Evolutionary conservation across 2,797 vertebrate species (phyloP).

Genomic region (Euphonia xanthogaster): DNA sequence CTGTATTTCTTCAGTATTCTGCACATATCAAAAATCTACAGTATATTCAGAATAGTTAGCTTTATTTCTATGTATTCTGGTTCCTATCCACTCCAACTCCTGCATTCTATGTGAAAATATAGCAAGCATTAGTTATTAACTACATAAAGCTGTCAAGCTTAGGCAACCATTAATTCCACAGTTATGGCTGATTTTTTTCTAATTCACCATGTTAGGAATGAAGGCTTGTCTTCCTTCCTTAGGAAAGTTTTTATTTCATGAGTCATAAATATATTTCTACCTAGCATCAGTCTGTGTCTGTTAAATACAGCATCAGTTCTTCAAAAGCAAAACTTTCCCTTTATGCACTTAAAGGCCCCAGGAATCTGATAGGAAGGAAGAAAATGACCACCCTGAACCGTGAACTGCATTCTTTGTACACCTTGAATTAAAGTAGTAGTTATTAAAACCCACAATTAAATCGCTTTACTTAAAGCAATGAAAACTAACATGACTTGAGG

Average conservation of each 20-base stretch:
- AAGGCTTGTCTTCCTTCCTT: neutral
- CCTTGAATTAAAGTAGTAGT: neutral
- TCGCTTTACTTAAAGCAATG: neutral
- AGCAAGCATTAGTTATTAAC: neutral
- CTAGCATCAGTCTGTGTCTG: neutral
- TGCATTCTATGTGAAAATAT: neutral
- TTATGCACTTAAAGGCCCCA: neutral
- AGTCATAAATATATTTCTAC: neutral
- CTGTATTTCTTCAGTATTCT: neutral
- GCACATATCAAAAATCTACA: neutral
- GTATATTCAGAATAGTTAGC: neutral
- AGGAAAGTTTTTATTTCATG: neutral
- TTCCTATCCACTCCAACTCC: neutral
- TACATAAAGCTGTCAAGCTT: neutral
- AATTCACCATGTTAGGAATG: neutral
- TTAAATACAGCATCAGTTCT: neutral
- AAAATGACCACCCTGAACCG: neutral
- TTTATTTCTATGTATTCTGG: neutral
- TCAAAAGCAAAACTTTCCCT: neutral
- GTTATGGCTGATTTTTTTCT: neutral
- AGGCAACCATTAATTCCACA: neutral
- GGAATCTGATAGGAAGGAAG: neutral
- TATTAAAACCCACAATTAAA: constrained; percentile 1
- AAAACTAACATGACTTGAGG: neutral
- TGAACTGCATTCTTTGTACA: neutral